Evolutionary conservation across 2,113 vertebrate species (phyloP).

Genomic region (Pygoscelis antarcticus): DNA sequence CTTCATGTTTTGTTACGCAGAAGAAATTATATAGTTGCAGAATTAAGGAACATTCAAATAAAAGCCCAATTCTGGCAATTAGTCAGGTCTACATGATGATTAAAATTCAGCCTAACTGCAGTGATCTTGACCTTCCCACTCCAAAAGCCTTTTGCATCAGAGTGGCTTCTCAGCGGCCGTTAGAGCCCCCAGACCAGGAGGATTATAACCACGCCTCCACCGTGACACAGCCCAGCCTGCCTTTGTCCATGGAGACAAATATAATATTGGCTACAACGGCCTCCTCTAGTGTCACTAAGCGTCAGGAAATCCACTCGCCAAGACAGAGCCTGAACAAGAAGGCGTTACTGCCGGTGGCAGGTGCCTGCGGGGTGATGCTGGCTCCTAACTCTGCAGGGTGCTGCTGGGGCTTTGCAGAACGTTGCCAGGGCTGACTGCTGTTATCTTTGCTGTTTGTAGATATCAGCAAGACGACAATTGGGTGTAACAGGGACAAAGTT

Average conservation of each 20-base stretch:
- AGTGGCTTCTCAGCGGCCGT: neutral
- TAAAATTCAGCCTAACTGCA: neutral
- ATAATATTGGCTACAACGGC: neutral
- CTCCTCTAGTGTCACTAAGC: neutral
- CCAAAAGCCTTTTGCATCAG: neutral
- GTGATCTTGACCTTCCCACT: neutral
- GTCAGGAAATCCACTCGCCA: neutral
- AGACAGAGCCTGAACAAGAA: neutral
- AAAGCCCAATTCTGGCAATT: neutral
- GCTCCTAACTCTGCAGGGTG: neutral
- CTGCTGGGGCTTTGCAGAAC: neutral
- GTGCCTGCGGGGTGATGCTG: accelerated
- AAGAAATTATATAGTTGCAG: neutral
- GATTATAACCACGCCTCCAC: neutral
- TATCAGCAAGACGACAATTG: neutral
- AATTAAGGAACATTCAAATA: neutral
- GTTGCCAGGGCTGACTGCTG: neutral
- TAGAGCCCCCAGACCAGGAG: too few species aligned
- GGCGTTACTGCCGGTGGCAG: neutral
- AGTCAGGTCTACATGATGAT: neutral
- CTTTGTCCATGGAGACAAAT: neutral
- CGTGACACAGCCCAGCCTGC: neutral
- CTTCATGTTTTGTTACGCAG: neutral
- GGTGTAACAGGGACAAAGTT: neutral
- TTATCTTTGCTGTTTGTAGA: neutral